Percentiles rank a stretch among this genome's conserved stretches.
Evolutionary conservation across 2,113 vertebrate species (phyloP).

Genomic region (Aptenodytes forsteri): DNA sequence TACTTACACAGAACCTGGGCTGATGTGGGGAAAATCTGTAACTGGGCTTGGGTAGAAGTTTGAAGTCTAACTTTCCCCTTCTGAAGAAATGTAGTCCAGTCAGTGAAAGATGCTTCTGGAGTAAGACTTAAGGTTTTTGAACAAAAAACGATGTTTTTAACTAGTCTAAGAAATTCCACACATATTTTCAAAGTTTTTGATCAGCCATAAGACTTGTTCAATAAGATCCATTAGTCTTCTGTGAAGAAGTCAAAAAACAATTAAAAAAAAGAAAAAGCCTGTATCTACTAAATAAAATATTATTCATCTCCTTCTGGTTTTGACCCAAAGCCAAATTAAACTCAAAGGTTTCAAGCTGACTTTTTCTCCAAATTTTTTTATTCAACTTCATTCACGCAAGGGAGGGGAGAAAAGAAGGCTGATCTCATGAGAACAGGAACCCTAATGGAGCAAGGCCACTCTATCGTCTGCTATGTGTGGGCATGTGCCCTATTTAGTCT

Average conservation of each 20-base stretch:
- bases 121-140: background rate
- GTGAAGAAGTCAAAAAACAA: background rate
- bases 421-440: background rate
- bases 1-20: background rate
- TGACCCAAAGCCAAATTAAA: constrained; percentile 37
- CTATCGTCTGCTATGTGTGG: background rate
- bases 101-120: background rate
- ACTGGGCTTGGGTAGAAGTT: background rate
- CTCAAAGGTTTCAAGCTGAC: constrained; percentile 14
- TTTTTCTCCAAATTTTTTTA: constrained; percentile 13
- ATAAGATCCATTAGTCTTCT: background rate
- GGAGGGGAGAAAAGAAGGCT: background rate
- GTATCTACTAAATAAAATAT: constrained; percentile 26
- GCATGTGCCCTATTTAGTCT: background rate
- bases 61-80: background rate
- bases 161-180: background rate
- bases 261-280: background rate
- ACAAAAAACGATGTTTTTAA: background rate
- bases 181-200: background rate
- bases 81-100: background rate
- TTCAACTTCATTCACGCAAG: background rate
- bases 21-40: background rate
- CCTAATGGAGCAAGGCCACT: background rate
- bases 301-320: constrained; percentile 20
- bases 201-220: background rate